Percentiles rank a stretch among this genome's conserved stretches.
Evolutionary conservation across 2,113 vertebrate genomes (phyloP).

Genomic region (Alaudala cheleensis): DNA sequence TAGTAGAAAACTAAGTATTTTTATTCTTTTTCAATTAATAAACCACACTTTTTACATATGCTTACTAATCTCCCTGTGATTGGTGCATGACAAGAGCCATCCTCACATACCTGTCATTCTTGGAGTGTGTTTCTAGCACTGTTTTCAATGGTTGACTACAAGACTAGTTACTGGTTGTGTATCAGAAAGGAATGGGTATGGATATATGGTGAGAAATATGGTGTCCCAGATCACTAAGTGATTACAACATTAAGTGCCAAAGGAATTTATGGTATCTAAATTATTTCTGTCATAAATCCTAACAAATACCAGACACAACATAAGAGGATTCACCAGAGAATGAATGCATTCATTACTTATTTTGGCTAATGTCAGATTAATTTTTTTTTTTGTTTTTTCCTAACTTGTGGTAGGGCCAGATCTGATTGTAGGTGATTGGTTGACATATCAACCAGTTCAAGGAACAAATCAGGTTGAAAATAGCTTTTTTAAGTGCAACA

Average conservation of each 20-base stretch:
- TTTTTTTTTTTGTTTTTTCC: neutral
- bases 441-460: neutral
- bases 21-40: neutral
- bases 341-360: neutral
- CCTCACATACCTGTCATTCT: neutral
- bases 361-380: neutral
- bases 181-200: neutral
- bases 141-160: neutral
- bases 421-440: neutral
- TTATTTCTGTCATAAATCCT: neutral
- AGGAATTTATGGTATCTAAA: neutral
- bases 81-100: neutral
- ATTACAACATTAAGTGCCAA: neutral
- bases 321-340: neutral
- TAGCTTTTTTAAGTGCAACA: neutral
- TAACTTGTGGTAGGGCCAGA: neutral
- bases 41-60: neutral
- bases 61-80: neutral
- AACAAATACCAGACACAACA: neutral
- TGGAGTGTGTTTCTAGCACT: neutral
- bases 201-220: neutral
- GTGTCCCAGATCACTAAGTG: neutral
- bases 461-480: neutral
- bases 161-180: neutral
- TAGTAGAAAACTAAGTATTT: neutral